These are phyloP conservation scores for Philaethria dido DNA, from an alignment of 2,888 invertebrate species.

Conservation along the genomic window DNA sequence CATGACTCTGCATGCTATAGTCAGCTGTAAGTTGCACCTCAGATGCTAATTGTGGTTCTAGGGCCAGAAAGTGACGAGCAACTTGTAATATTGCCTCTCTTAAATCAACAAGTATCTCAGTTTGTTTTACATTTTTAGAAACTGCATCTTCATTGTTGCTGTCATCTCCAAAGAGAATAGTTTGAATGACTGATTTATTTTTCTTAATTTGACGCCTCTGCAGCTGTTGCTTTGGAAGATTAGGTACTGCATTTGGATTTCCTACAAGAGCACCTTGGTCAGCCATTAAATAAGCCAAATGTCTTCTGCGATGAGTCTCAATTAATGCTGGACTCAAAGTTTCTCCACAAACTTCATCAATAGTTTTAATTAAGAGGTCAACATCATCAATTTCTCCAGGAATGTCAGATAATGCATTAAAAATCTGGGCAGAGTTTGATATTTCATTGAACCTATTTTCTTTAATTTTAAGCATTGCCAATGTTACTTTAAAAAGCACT, in stretches of 20 bases:
- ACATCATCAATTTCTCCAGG: slow-evolving; percentile 97
- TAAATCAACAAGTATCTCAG: slow-evolving; percentile 98
- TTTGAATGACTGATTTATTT: slow-evolving; percentile 94
- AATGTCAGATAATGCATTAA: slow-evolving; percentile 97
- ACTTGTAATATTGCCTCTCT: slow-evolving; percentile 96
- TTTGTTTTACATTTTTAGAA: slow-evolving; percentile 98
- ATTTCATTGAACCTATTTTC: slow-evolving; percentile 89
- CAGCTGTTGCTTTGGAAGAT: slow-evolving; percentile 96
- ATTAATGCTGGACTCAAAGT: slow-evolving; percentile 93
- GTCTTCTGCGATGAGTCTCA: slow-evolving; percentile 95
- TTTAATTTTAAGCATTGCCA: slow-evolving; percentile 96
- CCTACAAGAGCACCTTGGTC: slow-evolving; percentile 97
- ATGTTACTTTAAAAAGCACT: slow-evolving; percentile 95
- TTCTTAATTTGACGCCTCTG: slow-evolving; percentile 94
- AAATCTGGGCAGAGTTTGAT: slow-evolving; percentile 98
- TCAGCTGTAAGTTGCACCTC: slow-evolving; percentile 94
- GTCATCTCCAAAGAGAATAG: slow-evolving; percentile 93
- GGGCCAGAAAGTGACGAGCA: slow-evolving; percentile 96
- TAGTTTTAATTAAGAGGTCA: slow-evolving; percentile 91
- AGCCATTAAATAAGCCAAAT: slow-evolving; percentile 97
- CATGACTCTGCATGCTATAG: slow-evolving; percentile 97
- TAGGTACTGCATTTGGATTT: slow-evolving; percentile 94
- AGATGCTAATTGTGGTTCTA: slow-evolving; percentile 93
- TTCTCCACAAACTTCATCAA: slow-evolving; percentile 88
- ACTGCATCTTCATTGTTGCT: slow-evolving; percentile 91